A percentile compares a stretch with the other conserved stretches of the same genome.
These are phyloP conservation scores for Drosophila paranaensis DNA, from an alignment of 2,888 invertebrate species.

Conservation along the genomic window DNA sequence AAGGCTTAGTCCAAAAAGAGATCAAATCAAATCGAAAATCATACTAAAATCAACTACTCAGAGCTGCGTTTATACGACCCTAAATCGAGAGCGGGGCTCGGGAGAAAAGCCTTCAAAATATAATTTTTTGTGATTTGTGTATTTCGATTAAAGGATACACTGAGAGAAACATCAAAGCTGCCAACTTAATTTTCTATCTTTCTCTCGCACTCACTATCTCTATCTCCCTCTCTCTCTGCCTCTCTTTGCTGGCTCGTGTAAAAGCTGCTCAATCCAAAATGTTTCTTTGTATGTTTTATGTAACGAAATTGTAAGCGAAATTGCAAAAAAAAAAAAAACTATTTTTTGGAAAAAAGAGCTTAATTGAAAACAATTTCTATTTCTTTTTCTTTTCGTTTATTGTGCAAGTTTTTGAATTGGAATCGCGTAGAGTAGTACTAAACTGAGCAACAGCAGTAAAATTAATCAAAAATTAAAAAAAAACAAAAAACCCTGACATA, in stretches of 20 bases:
- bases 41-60: slow-evolving; percentile 30
- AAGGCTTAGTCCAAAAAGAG: slow-evolving; percentile 17
- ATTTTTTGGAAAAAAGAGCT: slow-evolving; percentile 32
- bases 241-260: slow-evolving; percentile 30
- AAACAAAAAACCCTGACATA: neutral
- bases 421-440: slow-evolving; percentile 59
- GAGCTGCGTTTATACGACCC: slow-evolving; percentile 38
- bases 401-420: slow-evolving; percentile 71
- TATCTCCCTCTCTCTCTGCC: neutral
- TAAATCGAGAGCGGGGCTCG: slow-evolving; percentile 17
- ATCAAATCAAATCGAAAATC: slow-evolving; percentile 3
- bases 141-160: neutral
- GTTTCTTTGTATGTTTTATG: slow-evolving; percentile 35
- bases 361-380: slow-evolving; percentile 77
- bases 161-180: slow-evolving; percentile 5
- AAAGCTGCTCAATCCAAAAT: slow-evolving; percentile 35
- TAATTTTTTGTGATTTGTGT: neutral
- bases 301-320: slow-evolving; percentile 32
- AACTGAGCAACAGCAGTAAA: slow-evolving; percentile 50
- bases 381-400: slow-evolving; percentile 80
- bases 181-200: slow-evolving; percentile 7
- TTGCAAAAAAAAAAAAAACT: slow-evolving; percentile 9
- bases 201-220: neutral
- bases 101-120: slow-evolving; percentile 1
- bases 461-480: slow-evolving; percentile 24